Percentiles rank a stretch among this genome's conserved stretches.
Conservation (phyloP, 2,797 vertebrate species). For the Pseudocheirus occidentalis region DNA sequence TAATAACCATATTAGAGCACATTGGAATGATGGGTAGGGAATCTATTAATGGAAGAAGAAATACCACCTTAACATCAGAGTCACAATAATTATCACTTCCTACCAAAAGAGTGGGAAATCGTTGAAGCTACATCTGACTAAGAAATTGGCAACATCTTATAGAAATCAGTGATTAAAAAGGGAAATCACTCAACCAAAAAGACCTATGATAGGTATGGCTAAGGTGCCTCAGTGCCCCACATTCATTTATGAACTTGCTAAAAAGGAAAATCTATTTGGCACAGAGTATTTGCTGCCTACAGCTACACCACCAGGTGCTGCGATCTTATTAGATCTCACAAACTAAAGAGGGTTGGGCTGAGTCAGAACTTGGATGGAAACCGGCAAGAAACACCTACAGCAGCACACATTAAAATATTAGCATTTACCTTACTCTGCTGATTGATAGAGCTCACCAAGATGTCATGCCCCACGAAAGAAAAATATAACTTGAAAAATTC, state of each 20-base stretch:
- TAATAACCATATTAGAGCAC: slow-evolving; percentile 49
- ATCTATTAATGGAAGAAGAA: slow-evolving; percentile 63
- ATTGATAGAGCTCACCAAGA: slow-evolving; percentile 50
- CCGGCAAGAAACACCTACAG: slow-evolving; percentile 59
- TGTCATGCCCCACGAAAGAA: slow-evolving; percentile 38
- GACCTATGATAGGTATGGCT: background rate
- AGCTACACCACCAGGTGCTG: slow-evolving; percentile 59
- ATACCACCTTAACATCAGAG: slow-evolving; percentile 59
- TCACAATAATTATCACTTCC: slow-evolving; percentile 67
- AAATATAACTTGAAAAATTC: slow-evolving; percentile 45
- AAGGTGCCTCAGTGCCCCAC: background rate
- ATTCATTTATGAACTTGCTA: slow-evolving; percentile 56
- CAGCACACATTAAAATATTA: slow-evolving; percentile 31
- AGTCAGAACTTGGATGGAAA: slow-evolving; percentile 68
- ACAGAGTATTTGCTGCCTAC: slow-evolving; percentile 65
- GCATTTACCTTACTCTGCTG: slow-evolving; percentile 34
- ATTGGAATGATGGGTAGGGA: slow-evolving; percentile 27
- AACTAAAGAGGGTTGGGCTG: slow-evolving; percentile 56
- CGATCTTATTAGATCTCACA: slow-evolving; percentile 69
- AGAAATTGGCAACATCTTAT: slow-evolving; percentile 53
- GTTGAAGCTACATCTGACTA: slow-evolving; percentile 37
- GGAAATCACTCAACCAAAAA: slow-evolving; percentile 21
- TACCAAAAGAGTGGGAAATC: slow-evolving; percentile 36
- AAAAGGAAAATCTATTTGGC: slow-evolving; percentile 67
- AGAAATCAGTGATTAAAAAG: slow-evolving; percentile 60